Evolutionary conservation across 2,797 vertebrate species (phyloP).

Genomic region (Melanotaenia pygmaea): DNA sequence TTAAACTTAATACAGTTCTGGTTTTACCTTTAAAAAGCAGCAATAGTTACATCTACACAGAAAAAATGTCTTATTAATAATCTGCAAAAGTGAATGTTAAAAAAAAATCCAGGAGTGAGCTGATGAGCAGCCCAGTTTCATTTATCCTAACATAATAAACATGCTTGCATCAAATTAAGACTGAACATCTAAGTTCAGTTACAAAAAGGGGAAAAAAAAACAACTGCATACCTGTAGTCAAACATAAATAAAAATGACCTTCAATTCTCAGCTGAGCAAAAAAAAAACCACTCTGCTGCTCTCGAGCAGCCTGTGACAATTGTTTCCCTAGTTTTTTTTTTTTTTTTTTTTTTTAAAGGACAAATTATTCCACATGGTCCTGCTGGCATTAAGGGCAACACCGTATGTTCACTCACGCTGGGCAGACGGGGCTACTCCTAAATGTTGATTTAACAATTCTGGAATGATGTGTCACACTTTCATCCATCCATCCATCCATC

Average conservation of each 20-base stretch:
- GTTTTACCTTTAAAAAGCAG: not conserved
- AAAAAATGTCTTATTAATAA: not conserved
- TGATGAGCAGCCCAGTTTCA: not conserved
- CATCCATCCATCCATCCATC: no score
- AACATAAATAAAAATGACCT: conserved; percentile 1
- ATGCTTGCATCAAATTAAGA: not conserved
- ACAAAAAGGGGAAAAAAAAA: not conserved
- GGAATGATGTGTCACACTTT: no score
- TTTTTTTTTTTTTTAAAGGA: no score
- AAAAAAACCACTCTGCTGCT: not conserved
- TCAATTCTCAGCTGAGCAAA: not conserved
- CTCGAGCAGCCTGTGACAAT: not conserved
- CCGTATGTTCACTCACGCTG: no score
- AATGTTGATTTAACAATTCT: no score
- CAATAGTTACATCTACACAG: not conserved
- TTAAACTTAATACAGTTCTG: not conserved
- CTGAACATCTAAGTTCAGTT: not conserved
- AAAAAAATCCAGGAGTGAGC: not conserved
- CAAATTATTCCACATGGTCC: no score
- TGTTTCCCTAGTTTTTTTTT: no score
- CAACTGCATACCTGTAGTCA: not conserved
- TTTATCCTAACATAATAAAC: not conserved
- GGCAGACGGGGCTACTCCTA: not conserved
- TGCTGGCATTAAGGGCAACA: no score
- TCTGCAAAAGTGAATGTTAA: not conserved